phyloP scores from a whole-genome alignment of 1,140 invertebrate species.

The Dreissena rostriformis region DNA sequence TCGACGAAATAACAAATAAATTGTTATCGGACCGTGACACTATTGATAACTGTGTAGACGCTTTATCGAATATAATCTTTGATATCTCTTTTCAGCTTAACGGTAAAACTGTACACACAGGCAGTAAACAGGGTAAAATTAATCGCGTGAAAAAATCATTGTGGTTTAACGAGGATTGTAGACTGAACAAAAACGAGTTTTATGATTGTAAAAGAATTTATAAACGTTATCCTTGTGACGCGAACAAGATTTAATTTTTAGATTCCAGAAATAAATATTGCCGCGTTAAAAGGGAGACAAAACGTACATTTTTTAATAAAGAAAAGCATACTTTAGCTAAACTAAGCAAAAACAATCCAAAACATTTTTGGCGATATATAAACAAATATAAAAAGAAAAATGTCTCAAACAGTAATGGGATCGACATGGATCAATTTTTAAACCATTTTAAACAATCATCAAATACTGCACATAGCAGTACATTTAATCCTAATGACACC shows the following conservation, averaged over 20 bases:
- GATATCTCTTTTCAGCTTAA: slow-evolving; percentile 25
- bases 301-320: neutral
- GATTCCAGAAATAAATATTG: slow-evolving; percentile 1
- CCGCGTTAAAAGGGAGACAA: neutral
- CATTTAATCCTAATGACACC: neutral
- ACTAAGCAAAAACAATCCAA: slow-evolving; percentile 2
- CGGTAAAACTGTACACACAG: neutral
- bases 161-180: slow-evolving; percentile 13
- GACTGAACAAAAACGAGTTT: neutral
- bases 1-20: slow-evolving; percentile 1
- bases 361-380: slow-evolving; percentile 19
- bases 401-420: neutral
- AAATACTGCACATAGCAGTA: neutral
- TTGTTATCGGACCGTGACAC: neutral
- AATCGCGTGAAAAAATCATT: neutral
- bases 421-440: neutral
- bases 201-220: neutral
- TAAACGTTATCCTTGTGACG: neutral
- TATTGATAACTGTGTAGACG: slow-evolving; percentile 15
- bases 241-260: slow-evolving; percentile 4
- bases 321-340: neutral
- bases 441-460: slow-evolving; percentile 1
- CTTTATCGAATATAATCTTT: neutral
- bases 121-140: neutral
- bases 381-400: slow-evolving; percentile 5